Percentiles rank a stretch among this genome's conserved stretches.
Evolutionary conservation across 1,140 invertebrate genomes (phyloP).

Genomic region (Eueides isabella): DNA sequence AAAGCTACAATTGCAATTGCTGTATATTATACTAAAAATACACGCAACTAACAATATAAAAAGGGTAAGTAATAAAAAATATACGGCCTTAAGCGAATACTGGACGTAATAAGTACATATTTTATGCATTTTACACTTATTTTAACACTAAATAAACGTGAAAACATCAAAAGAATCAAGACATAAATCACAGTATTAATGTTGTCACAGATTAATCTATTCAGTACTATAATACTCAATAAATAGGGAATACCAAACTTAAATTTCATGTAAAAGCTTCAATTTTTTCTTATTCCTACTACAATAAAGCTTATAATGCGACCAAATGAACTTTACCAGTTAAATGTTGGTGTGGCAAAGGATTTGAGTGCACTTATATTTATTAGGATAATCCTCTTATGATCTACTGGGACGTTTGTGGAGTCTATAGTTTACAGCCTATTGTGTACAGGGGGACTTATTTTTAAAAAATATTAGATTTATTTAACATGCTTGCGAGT

Average conservation of each 20-base stretch:
- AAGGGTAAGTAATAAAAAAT: too few species aligned
- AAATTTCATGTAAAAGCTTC: neutral
- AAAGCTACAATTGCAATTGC: too few species aligned
- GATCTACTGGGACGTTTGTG: constrained; percentile 50
- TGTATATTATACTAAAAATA: too few species aligned
- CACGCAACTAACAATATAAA: too few species aligned
- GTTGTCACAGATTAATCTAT: constrained; percentile 50
- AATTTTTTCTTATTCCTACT: constrained; percentile 7
- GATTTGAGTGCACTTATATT: constrained; percentile 65
- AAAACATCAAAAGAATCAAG: constrained; percentile 28
- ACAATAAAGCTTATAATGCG: constrained; percentile 31
- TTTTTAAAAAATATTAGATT: neutral
- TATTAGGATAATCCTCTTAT: constrained; percentile 74
- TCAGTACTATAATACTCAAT: constrained; percentile 46
- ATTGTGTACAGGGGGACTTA: constrained; percentile 45
- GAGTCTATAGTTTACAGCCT: constrained; percentile 48
- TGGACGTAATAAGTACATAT: neutral
- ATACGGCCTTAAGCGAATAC: too few species aligned
- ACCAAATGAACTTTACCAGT: constrained; percentile 8
- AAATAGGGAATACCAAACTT: constrained; percentile 36
- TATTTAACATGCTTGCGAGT: neutral
- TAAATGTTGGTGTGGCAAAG: constrained; percentile 29
- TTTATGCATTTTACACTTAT: neutral
- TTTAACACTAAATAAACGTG: constrained; percentile 18
- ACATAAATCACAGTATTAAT: constrained; percentile 54